Conservation (phyloP, 2,797 vertebrate genomes). For the Manis crassicaudata region DNA sequence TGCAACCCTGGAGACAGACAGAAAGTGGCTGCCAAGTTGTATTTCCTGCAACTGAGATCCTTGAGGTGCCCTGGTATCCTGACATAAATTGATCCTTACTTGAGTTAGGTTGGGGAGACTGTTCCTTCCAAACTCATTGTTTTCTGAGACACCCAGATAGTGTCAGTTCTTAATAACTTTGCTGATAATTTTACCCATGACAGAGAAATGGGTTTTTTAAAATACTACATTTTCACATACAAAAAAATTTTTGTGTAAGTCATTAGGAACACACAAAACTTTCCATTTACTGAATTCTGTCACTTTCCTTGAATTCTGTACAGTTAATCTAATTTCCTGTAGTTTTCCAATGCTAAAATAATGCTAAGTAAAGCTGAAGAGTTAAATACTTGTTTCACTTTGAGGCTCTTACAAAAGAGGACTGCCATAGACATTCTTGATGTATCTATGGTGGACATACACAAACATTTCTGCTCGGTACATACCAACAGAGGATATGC, state of each 20-base stretch:
- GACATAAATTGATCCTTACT: neutral
- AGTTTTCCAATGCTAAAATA: constrained; percentile 39
- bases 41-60: neutral
- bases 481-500: neutral
- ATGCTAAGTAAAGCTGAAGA: neutral
- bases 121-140: neutral
- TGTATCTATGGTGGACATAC: neutral
- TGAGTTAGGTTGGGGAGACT: neutral
- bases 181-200: neutral
- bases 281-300: constrained; percentile 35
- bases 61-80: neutral
- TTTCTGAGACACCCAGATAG: neutral
- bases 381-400: neutral
- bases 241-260: neutral
- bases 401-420: neutral
- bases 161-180: constrained; percentile 28
- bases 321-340: neutral
- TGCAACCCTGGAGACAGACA: neutral
- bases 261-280: constrained; percentile 3
- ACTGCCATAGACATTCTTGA: neutral
- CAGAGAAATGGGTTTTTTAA: neutral
- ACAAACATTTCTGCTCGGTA: neutral
- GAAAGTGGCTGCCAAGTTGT: neutral
- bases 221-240: neutral
- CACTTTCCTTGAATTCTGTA: neutral